Conservation (phyloP, 2,113 vertebrate genomes). For the Poeciliopsis turrubarensis region DNA sequence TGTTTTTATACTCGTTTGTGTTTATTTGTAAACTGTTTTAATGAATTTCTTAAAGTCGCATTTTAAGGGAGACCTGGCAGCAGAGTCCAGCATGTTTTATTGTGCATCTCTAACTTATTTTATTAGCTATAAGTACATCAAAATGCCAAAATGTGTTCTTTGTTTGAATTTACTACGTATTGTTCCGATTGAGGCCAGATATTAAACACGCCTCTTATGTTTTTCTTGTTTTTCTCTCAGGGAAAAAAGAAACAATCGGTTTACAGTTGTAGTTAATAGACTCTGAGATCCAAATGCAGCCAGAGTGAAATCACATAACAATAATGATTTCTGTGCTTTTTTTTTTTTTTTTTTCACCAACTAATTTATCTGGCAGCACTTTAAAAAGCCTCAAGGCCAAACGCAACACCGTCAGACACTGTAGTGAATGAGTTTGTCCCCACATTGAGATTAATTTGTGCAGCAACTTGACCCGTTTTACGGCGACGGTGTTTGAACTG, state of each 20-base stretch:
- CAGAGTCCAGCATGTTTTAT: no score
- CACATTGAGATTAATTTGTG: conserved; percentile 5
- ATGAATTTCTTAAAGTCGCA: no score
- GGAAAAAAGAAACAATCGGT: background rate
- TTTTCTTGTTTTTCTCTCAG: background rate
- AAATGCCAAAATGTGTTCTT: background rate
- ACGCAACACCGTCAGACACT: background rate
- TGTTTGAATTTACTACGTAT: background rate
- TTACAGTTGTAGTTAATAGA: background rate
- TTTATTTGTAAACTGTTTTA: no score
- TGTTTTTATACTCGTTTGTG: no score
- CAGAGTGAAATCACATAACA: background rate
- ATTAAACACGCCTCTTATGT: background rate
- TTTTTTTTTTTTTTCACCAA: background rate
- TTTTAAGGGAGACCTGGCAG: no score
- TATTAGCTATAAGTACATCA: background rate
- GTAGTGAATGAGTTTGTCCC: background rate
- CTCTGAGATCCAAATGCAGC: conserved; percentile 2
- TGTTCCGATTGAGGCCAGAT: background rate
- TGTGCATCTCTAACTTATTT: no score
- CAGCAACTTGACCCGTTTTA: background rate
- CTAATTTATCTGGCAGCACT: background rate
- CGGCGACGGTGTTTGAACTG: background rate
- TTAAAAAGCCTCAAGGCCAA: conserved; percentile 6
- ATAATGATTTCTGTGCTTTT: background rate